A percentile compares a stretch with the other conserved stretches of the same genome.
These are phyloP conservation scores for Ibycter americanus DNA, from an alignment of 2,797 vertebrate genomes.

Conservation along the genomic window DNA sequence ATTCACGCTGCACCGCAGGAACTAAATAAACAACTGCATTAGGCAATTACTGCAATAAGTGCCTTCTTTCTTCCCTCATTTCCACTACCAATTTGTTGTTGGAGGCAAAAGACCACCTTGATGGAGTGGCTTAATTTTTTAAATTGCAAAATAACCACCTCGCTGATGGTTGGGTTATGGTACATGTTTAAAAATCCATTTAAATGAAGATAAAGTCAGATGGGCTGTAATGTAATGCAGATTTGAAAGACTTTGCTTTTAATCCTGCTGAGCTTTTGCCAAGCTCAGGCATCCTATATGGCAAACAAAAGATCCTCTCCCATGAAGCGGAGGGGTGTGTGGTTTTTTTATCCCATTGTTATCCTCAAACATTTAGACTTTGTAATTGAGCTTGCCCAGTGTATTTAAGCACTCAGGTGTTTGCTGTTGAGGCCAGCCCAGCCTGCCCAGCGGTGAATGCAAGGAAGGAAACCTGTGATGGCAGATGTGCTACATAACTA, in stretches of 20 bases:
- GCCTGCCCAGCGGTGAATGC: not conserved
- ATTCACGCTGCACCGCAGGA: not conserved
- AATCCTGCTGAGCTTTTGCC: constrained; percentile 6
- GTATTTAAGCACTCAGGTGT: not conserved
- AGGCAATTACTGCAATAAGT: constrained; percentile 40
- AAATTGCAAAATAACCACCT: constrained; percentile 31
- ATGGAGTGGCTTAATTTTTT: not conserved
- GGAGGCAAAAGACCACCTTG: not conserved
- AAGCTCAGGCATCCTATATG: not conserved
- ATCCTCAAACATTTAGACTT: not conserved
- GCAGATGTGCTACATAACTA: not conserved
- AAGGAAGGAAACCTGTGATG: not conserved
- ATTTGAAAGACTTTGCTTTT: not conserved
- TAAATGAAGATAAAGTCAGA: constrained; percentile 23
- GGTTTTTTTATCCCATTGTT: not conserved
- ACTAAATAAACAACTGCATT: constrained; percentile 39
- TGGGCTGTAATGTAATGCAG: not conserved
- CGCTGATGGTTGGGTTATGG: not conserved
- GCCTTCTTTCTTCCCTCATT: constrained; percentile 1
- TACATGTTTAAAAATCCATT: not conserved
- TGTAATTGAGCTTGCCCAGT: not conserved
- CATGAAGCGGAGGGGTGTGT: not conserved
- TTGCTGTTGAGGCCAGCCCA: not conserved
- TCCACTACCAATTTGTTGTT: not conserved
- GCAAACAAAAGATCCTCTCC: not conserved